A percentile compares a stretch with the other conserved stretches of the same genome.
Evolutionary conservation across 30 jellyfish, hydroid and myxozoan species (phyloP).

Genomic region (Sanderia malayensis): DNA sequence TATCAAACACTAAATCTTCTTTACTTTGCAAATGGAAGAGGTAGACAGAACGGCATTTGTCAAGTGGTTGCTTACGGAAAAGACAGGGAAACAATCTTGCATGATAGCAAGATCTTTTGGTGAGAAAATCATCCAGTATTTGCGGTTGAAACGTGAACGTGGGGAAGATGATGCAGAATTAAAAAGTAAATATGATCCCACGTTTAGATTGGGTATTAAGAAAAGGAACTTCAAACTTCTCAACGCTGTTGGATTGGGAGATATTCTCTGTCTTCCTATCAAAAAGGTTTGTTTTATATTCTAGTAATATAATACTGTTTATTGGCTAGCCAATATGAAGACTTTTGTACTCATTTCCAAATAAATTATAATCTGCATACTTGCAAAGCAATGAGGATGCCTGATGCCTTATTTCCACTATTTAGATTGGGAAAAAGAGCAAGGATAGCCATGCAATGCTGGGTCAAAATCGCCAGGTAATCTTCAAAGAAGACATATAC

Average conservation of each 20-base stretch:
- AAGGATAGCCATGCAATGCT: constrained; percentile 86
- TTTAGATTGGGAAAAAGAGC: constrained; percentile 24
- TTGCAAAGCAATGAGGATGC: too few species aligned
- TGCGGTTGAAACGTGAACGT: constrained; percentile 65
- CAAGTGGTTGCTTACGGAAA: constrained; percentile 69
- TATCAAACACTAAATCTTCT: too few species aligned
- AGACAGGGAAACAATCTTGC: constrained; percentile 70
- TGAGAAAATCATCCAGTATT: constrained; percentile 64
- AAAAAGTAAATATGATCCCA: constrained; percentile 52
- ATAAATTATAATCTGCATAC: too few species aligned
- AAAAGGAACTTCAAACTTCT: constrained; percentile 73
- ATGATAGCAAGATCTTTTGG: constrained; percentile 83
- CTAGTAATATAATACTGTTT: too few species aligned
- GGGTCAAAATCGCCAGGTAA: constrained; percentile 88
- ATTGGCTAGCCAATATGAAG: too few species aligned
- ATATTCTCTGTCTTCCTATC: constrained; percentile 83
- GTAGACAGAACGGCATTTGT: constrained; percentile 60
- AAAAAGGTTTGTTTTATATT: constrained; percentile 46
- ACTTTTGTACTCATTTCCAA: too few species aligned
- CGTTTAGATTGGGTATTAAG: constrained; percentile 69
- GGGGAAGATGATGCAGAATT: constrained; percentile 71
- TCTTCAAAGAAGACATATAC: constrained; percentile 87
- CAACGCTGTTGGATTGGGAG: constrained; percentile 95
- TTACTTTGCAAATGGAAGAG: constrained; percentile 58
- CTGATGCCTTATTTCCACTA: neutral